Evolutionary conservation across 2,888 invertebrate genomes (phyloP), one percentile per base, ranked within the genome.

Genomic region (Synanthedon vespiformis): DNA sequence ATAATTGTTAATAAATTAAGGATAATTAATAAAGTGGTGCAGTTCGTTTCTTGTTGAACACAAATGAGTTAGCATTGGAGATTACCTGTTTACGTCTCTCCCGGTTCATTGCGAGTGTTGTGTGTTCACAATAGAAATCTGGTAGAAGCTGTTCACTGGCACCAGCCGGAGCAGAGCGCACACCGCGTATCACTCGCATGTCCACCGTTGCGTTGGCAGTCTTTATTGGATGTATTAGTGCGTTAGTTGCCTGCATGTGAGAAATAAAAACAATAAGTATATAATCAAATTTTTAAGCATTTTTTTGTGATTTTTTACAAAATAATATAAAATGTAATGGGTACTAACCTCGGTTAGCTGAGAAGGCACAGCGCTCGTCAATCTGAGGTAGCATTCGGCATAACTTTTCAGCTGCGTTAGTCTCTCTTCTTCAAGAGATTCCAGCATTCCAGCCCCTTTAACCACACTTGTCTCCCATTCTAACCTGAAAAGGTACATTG

Each of bases 121-220:
- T 93, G 80, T 98, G 97, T 74, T 98, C 97, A 65, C 97, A 96
- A 81, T 97, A 97, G 86, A 96, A 97, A 80, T 97, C 97, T 0
- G 97, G 95, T 57, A 98, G 82, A 52, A 96, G 88, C 76, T 97
- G 97, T 70, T 97, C 97, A 61, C 89, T 89, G 50, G 90, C 89
- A 0, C 90, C 90, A 41, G 90, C 88, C 0, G 90, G 89, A 6
- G 90, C 90, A 13, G 92, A 92, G 53, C 92, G 89, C 53, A 92
- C 90, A 56, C 92, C 93, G 49, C 91, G 83, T 58, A 91, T 88
- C 8, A 90, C 89, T 2, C 89, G 80, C 74, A 92, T 85, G 63
- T 91, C 91, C 65, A 92, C 90, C 56, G 92, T 89, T 8, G 93
- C 90, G 67, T 93, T 92, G 34, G 94, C 90, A 66, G 92, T 93